Base-by-base conservation (phyloP, 2,888 invertebrate species). In the Nycteola revayana region DNA sequence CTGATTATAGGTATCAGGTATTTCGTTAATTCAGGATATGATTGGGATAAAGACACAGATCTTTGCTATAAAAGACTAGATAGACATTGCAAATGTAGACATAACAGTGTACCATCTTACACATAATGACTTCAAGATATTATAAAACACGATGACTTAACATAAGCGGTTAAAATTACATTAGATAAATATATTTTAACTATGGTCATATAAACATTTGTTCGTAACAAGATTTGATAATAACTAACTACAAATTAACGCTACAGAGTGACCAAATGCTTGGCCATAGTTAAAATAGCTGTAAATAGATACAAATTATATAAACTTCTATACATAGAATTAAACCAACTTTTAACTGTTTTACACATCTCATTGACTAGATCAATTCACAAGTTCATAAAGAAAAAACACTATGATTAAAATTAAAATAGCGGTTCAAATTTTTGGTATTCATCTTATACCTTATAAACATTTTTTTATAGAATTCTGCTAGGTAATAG, bases 21-120 rank as follows among this genome's bases (percentile, higher is more conserved):
- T 83, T 77, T 70, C 77, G 84, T 85, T 84, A 30, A 46, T 62
- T 66, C 49, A 66, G 73, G 87, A 87, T 88, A 88, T 88, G 87
- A 81, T 75, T 68, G 55, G 25, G 39, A 22, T 20, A 46, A 42
- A 49, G 41, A 52, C 44, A 30, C 44, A 39, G 36, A 36, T 45
- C 21, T 21, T 41, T 43, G 18, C 36, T 43, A 25, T 36, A 44
- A 35, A 20, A 40, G 33, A 41, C 35, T 47, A 49, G 37, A 38
- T 49, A 48, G 39, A 48, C 48, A 36, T 50, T 58, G 42, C 36
- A 54, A 58, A 51, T 54, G 51, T 49, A 49, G 36, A 47, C 29
- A 45, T 58, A 55, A 58, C 55, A 54, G 54, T 42, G 21, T 58
- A 28, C 3, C 3, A 3, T 3, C 42, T 43, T 57, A 54, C 29